Percentiles rank a stretch among this genome's conserved stretches.
These are phyloP conservation scores for Drosophila heteroneura DNA, from an alignment of 2,888 invertebrate genomes.

Conservation along the genomic window DNA sequence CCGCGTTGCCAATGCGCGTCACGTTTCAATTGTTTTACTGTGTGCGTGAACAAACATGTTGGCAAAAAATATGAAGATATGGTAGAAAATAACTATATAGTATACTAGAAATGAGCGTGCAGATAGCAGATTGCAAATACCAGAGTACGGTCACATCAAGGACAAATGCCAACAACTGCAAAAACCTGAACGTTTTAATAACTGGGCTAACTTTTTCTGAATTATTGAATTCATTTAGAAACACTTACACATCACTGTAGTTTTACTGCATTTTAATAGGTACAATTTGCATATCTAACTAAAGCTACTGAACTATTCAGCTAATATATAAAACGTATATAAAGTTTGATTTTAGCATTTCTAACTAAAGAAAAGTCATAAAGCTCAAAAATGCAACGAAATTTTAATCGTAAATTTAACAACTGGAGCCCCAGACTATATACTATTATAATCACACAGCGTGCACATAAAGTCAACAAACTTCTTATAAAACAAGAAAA, in stretches of 20 bases:
- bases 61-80: slow-evolving; percentile 63
- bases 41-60: slow-evolving; percentile 61
- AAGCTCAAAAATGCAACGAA: slow-evolving; percentile 1
- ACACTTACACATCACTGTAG: neutral
- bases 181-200: slow-evolving; percentile 58
- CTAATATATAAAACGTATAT: neutral
- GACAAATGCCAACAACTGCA: slow-evolving; percentile 73
- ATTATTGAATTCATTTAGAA: slow-evolving; percentile 18
- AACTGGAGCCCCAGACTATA: neutral
- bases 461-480: slow-evolving; percentile 1
- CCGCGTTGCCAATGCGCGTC: slow-evolving; percentile 58
- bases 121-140: slow-evolving; percentile 9
- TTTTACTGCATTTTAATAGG: slow-evolving; percentile 1
- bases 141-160: slow-evolving; percentile 63
- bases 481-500: neutral
- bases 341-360: neutral
- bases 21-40: slow-evolving; percentile 75
- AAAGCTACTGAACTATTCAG: neutral
- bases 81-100: slow-evolving; percentile 30
- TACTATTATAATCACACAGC: neutral
- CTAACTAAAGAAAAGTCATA: slow-evolving; percentile 8
- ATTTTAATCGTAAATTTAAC: slow-evolving; percentile 8
- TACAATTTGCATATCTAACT: neutral
- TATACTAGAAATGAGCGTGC: slow-evolving; percentile 28
- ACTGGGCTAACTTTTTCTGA: slow-evolving; percentile 26